Conservation (phyloP, 2,797 vertebrate genomes). For the Sebastes kiyomatsui region DNA sequence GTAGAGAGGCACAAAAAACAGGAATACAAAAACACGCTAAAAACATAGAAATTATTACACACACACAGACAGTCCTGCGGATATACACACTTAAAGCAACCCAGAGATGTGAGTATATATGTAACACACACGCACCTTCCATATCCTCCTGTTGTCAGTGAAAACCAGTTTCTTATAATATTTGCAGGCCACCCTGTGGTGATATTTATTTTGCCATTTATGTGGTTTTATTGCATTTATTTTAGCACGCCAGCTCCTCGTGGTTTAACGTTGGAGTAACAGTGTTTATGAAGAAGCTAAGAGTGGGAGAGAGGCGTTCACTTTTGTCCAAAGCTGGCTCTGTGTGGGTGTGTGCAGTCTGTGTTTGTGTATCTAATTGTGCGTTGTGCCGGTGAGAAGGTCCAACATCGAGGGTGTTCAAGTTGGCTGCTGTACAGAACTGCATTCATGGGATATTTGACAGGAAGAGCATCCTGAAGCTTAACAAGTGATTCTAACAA, state of each 20-base stretch:
- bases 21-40: background rate
- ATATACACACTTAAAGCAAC: background rate
- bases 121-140: background rate
- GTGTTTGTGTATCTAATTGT: conserved; percentile 54
- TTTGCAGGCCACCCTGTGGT: conserved; percentile 59
- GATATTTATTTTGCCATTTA: conserved; percentile 51
- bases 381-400: conserved; percentile 4
- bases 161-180: conserved; percentile 56
- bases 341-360: conserved; percentile 53
- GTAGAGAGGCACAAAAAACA: background rate
- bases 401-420: conserved; percentile 14
- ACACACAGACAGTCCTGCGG: conserved; percentile 39
- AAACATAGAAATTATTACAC: background rate
- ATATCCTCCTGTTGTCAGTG: conserved; percentile 29
- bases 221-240: conserved; percentile 56
- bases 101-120: background rate
- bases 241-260: conserved; percentile 39
- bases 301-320: conserved; percentile 47
- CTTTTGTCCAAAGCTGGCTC: conserved; percentile 39
- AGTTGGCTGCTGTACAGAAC: conserved; percentile 31
- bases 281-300: conserved; percentile 55
- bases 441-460: conserved; percentile 42
- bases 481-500: background rate
- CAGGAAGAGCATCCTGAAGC: background rate
- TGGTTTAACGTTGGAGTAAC: conserved; percentile 54